phyloP scores from a whole-genome alignment of 2,113 vertebrate genomes.

The Poeciliopsis retropinna region DNA sequence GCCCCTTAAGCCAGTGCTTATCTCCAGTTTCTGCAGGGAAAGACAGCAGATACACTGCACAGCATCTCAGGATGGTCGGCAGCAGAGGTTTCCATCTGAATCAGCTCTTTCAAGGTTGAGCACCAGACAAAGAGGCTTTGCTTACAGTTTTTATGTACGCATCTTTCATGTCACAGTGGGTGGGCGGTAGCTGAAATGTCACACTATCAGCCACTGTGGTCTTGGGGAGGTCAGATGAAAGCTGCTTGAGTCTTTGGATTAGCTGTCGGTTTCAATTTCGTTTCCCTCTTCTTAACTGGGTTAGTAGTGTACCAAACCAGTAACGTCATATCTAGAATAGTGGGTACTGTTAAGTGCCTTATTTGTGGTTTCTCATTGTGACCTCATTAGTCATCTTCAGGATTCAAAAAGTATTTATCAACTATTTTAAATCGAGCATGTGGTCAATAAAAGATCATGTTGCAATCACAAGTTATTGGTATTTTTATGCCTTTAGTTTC shows the following conservation, averaged over 20 bases:
- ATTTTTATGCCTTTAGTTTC: constrained; percentile 1
- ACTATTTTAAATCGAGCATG: not conserved
- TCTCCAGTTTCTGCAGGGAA: constrained; percentile 39
- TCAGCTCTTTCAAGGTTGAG: constrained; percentile 36
- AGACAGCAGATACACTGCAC: constrained; percentile 35
- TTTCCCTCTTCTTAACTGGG: constrained; percentile 23
- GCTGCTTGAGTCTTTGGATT: constrained; percentile 4
- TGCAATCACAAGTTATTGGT: not conserved
- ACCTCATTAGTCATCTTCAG: not conserved
- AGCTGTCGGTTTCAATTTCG: constrained; percentile 24
- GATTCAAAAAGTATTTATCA: not conserved
- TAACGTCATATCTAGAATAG: constrained; percentile 5
- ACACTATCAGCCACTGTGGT: constrained; percentile 17
- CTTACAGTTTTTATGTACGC: constrained; percentile 14
- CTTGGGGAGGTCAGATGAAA: constrained; percentile 21
- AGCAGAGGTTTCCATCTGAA: constrained; percentile 40
- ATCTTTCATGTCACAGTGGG: constrained; percentile 14
- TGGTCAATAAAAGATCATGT: not conserved
- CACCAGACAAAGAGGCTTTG: constrained; percentile 19
- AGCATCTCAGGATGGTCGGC: constrained; percentile 29
- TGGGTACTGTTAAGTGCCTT: not conserved
- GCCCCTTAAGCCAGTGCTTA: constrained; percentile 41
- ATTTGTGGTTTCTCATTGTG: not conserved
- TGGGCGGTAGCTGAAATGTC: constrained; percentile 30
- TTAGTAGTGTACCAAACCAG: constrained; percentile 29